A percentile compares a stretch with the other conserved stretches of the same genome.
These are phyloP conservation scores for Leuciscus idus DNA, from an alignment of 2,113 vertebrate genomes.

Conservation along the genomic window DNA sequence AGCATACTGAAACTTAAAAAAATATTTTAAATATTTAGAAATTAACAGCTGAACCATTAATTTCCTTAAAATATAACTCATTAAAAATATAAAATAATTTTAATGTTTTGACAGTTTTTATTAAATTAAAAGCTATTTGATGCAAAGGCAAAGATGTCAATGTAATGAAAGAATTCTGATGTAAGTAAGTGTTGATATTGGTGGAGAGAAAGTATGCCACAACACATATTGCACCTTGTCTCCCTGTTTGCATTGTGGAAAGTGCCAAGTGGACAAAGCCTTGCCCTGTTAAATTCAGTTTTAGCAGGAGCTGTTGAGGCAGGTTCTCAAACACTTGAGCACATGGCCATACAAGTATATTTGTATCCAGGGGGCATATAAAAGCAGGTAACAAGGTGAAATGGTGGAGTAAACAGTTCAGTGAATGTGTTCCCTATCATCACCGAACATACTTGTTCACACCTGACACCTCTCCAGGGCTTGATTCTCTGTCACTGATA, in stretches of 20 bases:
- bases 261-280: constrained; percentile 32
- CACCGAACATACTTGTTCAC: constrained; percentile 48
- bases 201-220: neutral
- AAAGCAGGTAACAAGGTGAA: constrained; percentile 45
- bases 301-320: constrained; percentile 63
- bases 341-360: constrained; percentile 60
- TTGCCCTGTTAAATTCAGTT: constrained; percentile 30
- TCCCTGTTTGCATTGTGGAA: constrained; percentile 11
- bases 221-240: constrained; percentile 18
- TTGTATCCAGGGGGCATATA: constrained; percentile 58
- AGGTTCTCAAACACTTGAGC: constrained; percentile 58
- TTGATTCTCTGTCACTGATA: constrained; percentile 45
- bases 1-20: neutral
- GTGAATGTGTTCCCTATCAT: constrained; percentile 51
- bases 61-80: too few relatives aligned
- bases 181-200: neutral
- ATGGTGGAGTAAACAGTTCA: constrained; percentile 54
- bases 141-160: neutral
- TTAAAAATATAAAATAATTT: too few relatives aligned
- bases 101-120: too few relatives aligned
- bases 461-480: constrained; percentile 57
- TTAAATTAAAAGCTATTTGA: too few relatives aligned
- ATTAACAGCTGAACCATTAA: too few relatives aligned
- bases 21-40: too few relatives aligned
- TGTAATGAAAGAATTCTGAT: neutral